These are phyloP conservation scores for Thalassarche chlororhynchos DNA, from an alignment of 2,113 vertebrate genomes.

Conservation along the genomic window DNA sequence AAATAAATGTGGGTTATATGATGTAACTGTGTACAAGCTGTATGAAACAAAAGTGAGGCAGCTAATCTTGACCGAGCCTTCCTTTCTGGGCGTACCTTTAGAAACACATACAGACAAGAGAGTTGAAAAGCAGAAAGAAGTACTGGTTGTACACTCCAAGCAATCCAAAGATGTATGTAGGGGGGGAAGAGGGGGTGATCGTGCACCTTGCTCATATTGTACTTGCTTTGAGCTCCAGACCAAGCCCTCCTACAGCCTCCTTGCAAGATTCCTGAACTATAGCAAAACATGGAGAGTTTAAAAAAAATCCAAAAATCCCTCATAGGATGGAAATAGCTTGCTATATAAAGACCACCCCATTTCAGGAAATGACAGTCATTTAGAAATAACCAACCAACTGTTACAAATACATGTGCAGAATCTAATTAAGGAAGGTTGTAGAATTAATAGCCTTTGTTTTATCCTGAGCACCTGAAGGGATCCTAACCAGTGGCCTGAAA, in stretches of 20 bases:
- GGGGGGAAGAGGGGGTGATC: too few relatives aligned
- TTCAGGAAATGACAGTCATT: slow-evolving; percentile 15
- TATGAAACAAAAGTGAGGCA: not conserved
- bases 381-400: slow-evolving; percentile 25
- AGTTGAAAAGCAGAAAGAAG: not conserved
- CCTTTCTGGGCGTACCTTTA: not conserved
- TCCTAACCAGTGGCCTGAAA: not conserved
- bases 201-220: not conserved
- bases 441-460: slow-evolving; percentile 56
- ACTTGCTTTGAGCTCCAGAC: not conserved
- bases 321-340: not conserved
- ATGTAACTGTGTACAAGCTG: not conserved
- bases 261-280: not conserved
- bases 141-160: not conserved
- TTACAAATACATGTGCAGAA: slow-evolving; percentile 10
- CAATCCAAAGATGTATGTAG: not conserved
- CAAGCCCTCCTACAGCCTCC: not conserved
- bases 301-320: not conserved
- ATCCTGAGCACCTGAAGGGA: not conserved
- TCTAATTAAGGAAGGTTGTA: slow-evolving; percentile 28
- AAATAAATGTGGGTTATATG: not conserved
- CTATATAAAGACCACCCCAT: slow-evolving; percentile 13
- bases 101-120: not conserved
- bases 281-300: not conserved
- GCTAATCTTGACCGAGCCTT: not conserved